Evolutionary conservation across 2,888 invertebrate species (phyloP), one percentile per base, ranked within the genome.

Genomic region (Clepsis dumicolana): DNA sequence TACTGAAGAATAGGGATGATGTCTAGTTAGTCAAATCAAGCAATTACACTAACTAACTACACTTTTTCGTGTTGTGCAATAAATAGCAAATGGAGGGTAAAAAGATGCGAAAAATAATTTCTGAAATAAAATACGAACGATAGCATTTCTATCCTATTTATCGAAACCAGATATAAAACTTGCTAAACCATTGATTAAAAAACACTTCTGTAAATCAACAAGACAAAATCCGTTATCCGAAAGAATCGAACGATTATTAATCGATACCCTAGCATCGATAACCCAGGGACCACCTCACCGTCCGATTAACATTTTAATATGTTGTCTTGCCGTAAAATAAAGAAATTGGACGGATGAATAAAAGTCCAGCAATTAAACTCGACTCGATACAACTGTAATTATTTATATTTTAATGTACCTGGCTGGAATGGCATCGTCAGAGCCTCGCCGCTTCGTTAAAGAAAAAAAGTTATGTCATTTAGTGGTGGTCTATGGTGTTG

Each of bases 251-350:
- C 71, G 70, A 72, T 76, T 77, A 75, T 75, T 73, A 75, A 78
- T 80, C 75, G 77, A 77, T 73, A 75, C 74, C 70, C 74, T 70
- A 73, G 74, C 71, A 75, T 80, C 80, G 78, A 77, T 77, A 64
- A 41, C 25, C 24, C 73, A 60, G 57, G 76, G 87, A 93, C 93
- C 93, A 92, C 93, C 91, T 84, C 81, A 86, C 84, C 77, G 77
- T 81, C 78, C 84, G 85, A 93, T 93, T 93, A 87, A 89, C 93
- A 93, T 93, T 90, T 90, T 90, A 92, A 92, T 92, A 88, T 88
- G 90, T 89, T 91, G 88, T 87, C 84, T 85, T 83, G 83, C 88
- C 86, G 89, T 92, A 88, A 92, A 92, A 92, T 92, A 90, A 92
- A 93, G 91, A 91, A 91, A 92, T 92, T 88, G 88, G 86, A 87